Evolutionary conservation across 2,113 vertebrate genomes (phyloP), one percentile per base, ranked within the genome.

Genomic region (Tragulus kanchil): DNA sequence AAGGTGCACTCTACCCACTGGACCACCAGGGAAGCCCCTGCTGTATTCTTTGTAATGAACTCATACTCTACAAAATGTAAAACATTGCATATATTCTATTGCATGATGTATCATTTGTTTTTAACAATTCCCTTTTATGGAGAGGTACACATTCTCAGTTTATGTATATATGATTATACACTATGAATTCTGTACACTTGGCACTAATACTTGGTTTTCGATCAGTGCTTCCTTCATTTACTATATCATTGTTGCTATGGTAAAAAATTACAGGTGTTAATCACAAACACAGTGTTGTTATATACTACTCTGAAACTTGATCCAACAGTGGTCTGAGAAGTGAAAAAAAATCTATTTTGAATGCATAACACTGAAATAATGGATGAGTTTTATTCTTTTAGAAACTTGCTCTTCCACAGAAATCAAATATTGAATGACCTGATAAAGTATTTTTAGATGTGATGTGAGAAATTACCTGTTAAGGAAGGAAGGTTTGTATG

Each of bases 171-270:
- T 28, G 84, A 61, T 83, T 93, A 19, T 84, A n/a, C 6, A 42
- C 6, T 84, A 21, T 84, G 85, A 67, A n/a, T n/a, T n/a, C n/a
- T n/a, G n/a, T n/a, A 8, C 3, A 36, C 13, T 75, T 93, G 90
- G 56, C 17, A 94, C 75, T 67, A 69, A 86, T 52, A 82, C 36
- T 59, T 69, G 14, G 45, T 78, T 86, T 71, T 81, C 21, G 28
- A 56, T 88, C 25, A 92, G 45, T 73, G 23, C 14, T 93, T 93
- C 19, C 26, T 85, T 87, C 4, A 52, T 65, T 90, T 95, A 88
- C 36, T 85, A 23, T 73, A 85, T 82, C n/a, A 81, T 65, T 88
- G 14, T 36, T 96, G 19, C 62, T 56, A 90, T 54, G 64, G 89
- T 45, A 78, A 90, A 95, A 85, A 10, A 82, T 61, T 87, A 52